phyloP scores from a whole-genome alignment of 2,888 invertebrate genomes.

The Onthophagus sagittarius region DNA sequence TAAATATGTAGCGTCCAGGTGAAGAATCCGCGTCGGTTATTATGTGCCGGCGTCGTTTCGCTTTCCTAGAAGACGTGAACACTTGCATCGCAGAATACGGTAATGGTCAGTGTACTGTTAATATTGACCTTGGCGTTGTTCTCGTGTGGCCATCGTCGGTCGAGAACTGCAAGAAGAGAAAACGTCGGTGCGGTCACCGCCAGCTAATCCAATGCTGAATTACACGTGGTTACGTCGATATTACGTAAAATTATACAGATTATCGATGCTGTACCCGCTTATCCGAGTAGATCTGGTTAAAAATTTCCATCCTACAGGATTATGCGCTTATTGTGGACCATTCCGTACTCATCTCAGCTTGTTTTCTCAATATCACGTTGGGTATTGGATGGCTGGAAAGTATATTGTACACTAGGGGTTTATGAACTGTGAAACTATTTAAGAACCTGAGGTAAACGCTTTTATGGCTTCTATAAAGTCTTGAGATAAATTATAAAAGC shows the following conservation, averaged over 20 bases:
- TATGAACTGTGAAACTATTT: not conserved
- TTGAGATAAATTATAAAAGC: not conserved
- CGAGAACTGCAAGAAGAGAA: slow-evolving; percentile 13
- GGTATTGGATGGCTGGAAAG: not conserved
- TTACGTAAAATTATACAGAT: slow-evolving; percentile 1
- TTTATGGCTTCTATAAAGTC: not conserved
- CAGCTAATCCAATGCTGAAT: slow-evolving; percentile 4
- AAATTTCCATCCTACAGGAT: not conserved
- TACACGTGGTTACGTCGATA: slow-evolving; percentile 1
- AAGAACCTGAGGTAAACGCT: not conserved
- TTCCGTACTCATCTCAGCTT: not conserved
- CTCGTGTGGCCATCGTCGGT: slow-evolving; percentile 19
- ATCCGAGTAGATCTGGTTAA: not conserved
- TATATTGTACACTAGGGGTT: not conserved
- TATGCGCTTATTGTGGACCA: not conserved
- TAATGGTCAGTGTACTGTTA: slow-evolving; percentile 24
- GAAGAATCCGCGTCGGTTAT: not conserved
- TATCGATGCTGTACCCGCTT: not conserved
- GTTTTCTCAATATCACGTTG: not conserved
- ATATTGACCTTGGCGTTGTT: slow-evolving; percentile 23
- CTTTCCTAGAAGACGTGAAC: slow-evolving; percentile 28
- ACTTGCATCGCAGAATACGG: slow-evolving; percentile 23
- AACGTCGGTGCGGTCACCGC: slow-evolving; percentile 13
- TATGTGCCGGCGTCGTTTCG: not conserved
- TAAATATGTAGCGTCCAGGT: not conserved